These are phyloP conservation scores for Schizopygopsis pylzovi DNA, from an alignment of 2,797 vertebrate genomes.

Conservation along the genomic window DNA sequence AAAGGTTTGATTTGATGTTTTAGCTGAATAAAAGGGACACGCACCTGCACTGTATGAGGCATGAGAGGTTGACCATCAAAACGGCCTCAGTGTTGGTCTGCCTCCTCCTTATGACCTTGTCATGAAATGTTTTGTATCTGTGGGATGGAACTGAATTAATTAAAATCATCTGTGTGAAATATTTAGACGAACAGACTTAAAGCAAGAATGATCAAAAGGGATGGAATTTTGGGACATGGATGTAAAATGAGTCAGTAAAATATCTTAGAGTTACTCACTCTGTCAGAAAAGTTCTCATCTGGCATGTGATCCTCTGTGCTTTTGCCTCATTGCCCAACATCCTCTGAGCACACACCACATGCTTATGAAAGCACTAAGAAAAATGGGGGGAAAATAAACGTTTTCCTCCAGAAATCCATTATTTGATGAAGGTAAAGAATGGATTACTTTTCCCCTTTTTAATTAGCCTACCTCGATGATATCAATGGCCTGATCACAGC, in stretches of 20 bases:
- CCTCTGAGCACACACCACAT: slow-evolving; percentile 43
- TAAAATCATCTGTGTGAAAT: background rate
- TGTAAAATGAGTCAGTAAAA: background rate
- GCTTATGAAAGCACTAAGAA: slow-evolving; percentile 65
- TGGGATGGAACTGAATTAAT: background rate
- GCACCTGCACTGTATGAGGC: slow-evolving; percentile 83
- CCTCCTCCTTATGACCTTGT: slow-evolving; percentile 77
- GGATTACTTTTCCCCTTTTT: background rate
- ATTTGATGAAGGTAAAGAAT: background rate
- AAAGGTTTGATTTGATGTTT: background rate
- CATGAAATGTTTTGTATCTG: slow-evolving; percentile 83
- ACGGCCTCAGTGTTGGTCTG: slow-evolving; percentile 72
- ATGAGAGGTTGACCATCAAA: slow-evolving; percentile 85
- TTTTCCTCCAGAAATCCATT: slow-evolving; percentile 6
- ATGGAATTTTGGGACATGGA: background rate
- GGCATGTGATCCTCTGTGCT: slow-evolving; percentile 55
- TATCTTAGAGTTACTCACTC: slow-evolving; percentile 64
- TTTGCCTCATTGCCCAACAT: slow-evolving; percentile 62
- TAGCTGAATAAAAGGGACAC: slow-evolving; percentile 20
- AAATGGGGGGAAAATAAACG: background rate
- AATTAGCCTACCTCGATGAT: slow-evolving; percentile 83
- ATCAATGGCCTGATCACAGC: slow-evolving; percentile 83
- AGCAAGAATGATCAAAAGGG: background rate
- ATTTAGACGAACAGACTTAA: background rate
- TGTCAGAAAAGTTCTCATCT: slow-evolving; percentile 62